A percentile compares a stretch with the other conserved stretches of the same genome.
phyloP scores from a whole-genome alignment of 2,113 vertebrate species.

The Lampris incognitus region DNA sequence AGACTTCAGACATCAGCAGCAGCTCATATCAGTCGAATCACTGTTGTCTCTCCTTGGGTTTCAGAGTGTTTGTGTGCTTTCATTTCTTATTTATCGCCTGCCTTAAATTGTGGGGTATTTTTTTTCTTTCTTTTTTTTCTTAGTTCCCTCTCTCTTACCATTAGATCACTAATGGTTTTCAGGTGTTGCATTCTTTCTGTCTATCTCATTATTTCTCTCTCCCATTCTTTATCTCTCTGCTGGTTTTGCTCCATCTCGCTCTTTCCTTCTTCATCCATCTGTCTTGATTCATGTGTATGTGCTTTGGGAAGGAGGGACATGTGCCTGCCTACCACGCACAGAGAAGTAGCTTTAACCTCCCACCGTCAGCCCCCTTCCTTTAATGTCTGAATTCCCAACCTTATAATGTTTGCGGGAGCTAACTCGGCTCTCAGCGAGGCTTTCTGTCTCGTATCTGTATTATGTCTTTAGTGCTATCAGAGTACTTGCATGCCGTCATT shows the following conservation, averaged over 20 bases:
- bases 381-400: not conserved
- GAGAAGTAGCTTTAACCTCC: conserved; percentile 2
- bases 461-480: too few species aligned
- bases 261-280: conserved; percentile 15
- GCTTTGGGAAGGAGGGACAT: not conserved
- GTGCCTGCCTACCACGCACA: conserved; percentile 1
- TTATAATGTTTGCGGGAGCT: not conserved
- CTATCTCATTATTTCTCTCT: not conserved
- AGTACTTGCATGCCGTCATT: not conserved
- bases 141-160: conserved; percentile 43
- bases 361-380: not conserved
- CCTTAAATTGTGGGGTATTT: conserved; percentile 55
- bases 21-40: conserved; percentile 73
- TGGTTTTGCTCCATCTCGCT: not conserved
- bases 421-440: not conserved
- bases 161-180: conserved; percentile 77
- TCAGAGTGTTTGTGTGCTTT: conserved; percentile 66
- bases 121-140: conserved; percentile 41
- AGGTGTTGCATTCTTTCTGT: conserved; percentile 54
- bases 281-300: conserved; percentile 14
- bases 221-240: conserved; percentile 23
- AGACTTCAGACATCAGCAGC: conserved; percentile 59
- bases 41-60: conserved; percentile 55
- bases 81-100: conserved; percentile 73
- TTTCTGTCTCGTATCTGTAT: too few species aligned